Evolutionary conservation across 2,797 vertebrate species (phyloP), one percentile per base, ranked within the genome.

Genomic region (Paramormyrops hopkinsi): DNA sequence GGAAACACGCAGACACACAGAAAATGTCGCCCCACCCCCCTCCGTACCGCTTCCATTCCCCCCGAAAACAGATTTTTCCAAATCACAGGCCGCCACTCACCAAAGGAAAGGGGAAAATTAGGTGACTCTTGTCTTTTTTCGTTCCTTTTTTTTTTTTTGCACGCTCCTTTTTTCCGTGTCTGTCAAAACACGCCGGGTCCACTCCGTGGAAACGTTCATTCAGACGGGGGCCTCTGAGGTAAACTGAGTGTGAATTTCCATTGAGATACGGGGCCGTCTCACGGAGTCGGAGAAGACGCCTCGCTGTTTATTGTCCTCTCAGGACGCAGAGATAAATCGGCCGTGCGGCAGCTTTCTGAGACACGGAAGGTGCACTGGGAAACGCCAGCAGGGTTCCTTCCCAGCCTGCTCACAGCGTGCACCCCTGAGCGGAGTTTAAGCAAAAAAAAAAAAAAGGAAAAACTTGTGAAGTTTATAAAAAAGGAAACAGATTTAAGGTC

Each of bases 211-310:
- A 89, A 87, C 79, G 88, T 90, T 91, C 76, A 79, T 90, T 92
- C 46, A 92, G 87, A 90, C 92, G 90, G 92, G 59, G 91, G 89
- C 62, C 46, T 89, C 79, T 88, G 25, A 73, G 65, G 89, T 83
- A 90, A 92, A 86, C 82, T 22, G 89, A 90, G 69, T 19, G 7
- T 88, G 91, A 91, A 86, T 92, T 92, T 93, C 90, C 92, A 90
- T 88, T 79, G 84, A 90, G 88, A 89, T 88, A 90, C 73, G 83
- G 73, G 87, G 89, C 88, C 79, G 88, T 88, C 48, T 91, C 59
- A 89, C 37, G 6, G 88, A 88, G 25, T 19, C 1, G 59, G 56
- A 11, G 25, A 69, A 73, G 82, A 89, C 33, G 41, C 33, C 62
- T 89, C 29, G 29, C 65, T 79, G 25, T 86, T 86, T 25, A 59